These are phyloP conservation scores for Eupithecia pulchellata DNA, from an alignment of 2,888 invertebrate genomes.

Conservation along the genomic window DNA sequence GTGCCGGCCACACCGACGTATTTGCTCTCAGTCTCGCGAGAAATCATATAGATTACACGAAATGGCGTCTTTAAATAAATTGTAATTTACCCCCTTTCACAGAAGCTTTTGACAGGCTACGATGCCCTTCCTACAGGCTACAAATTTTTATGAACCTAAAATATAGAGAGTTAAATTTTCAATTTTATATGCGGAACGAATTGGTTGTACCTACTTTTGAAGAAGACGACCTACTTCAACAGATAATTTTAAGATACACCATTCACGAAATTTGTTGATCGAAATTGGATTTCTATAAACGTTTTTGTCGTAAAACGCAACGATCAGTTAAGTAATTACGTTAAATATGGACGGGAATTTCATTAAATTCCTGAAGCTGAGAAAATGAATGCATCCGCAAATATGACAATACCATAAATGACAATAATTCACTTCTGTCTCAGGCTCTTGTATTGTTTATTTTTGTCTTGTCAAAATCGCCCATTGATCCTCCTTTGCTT, in stretches of 20 bases:
- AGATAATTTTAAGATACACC: constrained; percentile 13
- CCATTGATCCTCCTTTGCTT: not conserved
- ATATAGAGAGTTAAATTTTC: constrained; percentile 23
- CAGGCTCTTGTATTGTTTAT: not conserved
- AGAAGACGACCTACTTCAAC: not conserved
- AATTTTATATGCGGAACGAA: constrained; percentile 32
- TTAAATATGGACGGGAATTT: constrained; percentile 47
- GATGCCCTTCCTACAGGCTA: constrained; percentile 10
- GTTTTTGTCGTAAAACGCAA: constrained; percentile 50
- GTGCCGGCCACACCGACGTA: constrained; percentile 41
- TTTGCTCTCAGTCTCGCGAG: constrained; percentile 52
- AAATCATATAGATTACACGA: constrained; percentile 56
- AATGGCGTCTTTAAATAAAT: constrained; percentile 50
- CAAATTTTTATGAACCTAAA: constrained; percentile 33
- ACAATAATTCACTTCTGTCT: not conserved
- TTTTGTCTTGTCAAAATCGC: not conserved
- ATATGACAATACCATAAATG: constrained; percentile 50
- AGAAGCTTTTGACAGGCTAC: constrained; percentile 39
- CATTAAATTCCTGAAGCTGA: constrained; percentile 49
- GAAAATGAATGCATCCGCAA: constrained; percentile 49
- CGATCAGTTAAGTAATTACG: constrained; percentile 47
- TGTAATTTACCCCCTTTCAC: constrained; percentile 52
- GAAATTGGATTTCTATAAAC: constrained; percentile 32
- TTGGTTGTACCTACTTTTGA: constrained; percentile 4
- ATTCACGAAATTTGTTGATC: not conserved